phyloP scores from a whole-genome alignment of 37 sponge, comb jelly and placozoan species.

The Agelas oroides region DNA sequence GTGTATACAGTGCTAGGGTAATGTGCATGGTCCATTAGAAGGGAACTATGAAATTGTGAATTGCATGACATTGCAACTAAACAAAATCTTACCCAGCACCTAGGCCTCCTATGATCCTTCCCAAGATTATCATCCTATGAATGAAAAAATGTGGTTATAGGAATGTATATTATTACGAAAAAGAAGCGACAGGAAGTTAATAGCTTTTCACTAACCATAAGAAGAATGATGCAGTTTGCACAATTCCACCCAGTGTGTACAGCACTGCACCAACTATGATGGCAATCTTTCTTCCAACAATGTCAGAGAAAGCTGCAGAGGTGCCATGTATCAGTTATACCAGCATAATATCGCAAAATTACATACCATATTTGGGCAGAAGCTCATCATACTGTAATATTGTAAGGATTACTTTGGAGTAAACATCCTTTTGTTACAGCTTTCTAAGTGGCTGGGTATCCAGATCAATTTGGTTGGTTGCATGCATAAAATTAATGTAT shows the following conservation, averaged over 20 bases:
- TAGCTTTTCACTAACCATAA: slow-evolving; percentile 54
- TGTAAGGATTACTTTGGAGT: background rate
- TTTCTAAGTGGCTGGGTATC: too few species aligned
- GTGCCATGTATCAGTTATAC: too few species aligned
- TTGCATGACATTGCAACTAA: too few species aligned
- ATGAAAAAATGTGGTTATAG: background rate
- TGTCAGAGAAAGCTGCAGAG: slow-evolving; percentile 54
- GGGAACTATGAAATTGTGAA: too few species aligned
- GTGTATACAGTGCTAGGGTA: slow-evolving; percentile 47
- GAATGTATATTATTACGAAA: too few species aligned
- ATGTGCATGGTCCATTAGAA: too few species aligned
- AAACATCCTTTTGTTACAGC: too few species aligned
- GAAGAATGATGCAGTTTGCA: slow-evolving; percentile 41
- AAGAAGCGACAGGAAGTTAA: too few species aligned
- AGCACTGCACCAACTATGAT: slow-evolving; percentile 52
- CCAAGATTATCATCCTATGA: slow-evolving; percentile 56
- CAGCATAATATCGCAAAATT: background rate
- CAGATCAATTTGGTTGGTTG: too few species aligned
- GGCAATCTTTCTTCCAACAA: slow-evolving; percentile 50
- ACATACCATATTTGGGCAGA: too few species aligned
- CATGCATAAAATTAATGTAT: too few species aligned
- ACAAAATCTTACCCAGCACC: slow-evolving; percentile 75
- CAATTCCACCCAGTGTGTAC: slow-evolving; percentile 47
- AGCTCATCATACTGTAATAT: too few species aligned
- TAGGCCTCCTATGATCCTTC: slow-evolving; percentile 55